Evolutionary conservation across 2,113 vertebrate genomes (phyloP).

Genomic region (Saccopteryx leptura): DNA sequence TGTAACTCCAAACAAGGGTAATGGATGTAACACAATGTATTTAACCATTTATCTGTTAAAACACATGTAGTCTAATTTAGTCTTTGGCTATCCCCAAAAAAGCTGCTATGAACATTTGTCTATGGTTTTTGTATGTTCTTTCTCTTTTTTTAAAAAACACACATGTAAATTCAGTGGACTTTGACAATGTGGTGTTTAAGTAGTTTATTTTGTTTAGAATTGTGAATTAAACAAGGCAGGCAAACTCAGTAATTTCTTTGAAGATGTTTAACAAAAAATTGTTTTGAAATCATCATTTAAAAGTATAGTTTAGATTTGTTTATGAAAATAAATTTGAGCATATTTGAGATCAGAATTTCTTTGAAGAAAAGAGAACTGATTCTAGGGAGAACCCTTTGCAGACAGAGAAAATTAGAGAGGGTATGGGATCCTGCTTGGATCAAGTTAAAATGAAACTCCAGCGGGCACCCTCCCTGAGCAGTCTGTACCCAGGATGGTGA

Average conservation of each 20-base stretch:
- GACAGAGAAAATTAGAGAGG: background rate
- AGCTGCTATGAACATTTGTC: background rate
- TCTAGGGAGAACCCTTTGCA: background rate
- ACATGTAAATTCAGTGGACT: background rate
- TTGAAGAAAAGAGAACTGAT: background rate
- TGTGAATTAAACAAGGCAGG: background rate
- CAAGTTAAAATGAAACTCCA: background rate
- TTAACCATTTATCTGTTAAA: background rate
- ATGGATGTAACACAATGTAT: background rate
- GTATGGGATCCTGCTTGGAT: background rate
- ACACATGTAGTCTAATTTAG: background rate
- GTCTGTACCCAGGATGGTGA: background rate
- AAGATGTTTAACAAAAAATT: background rate
- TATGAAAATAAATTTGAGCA: conserved; percentile 41
- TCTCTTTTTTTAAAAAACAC: background rate
- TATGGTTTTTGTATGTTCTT: background rate
- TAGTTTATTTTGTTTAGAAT: conserved; percentile 44
- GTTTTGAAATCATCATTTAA: background rate
- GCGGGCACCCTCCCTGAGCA: background rate
- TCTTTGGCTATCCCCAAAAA: conserved; percentile 1
- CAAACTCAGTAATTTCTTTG: conserved; percentile 7
- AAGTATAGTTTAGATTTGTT: conserved; percentile 39
- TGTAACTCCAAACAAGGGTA: background rate
- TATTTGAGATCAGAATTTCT: conserved; percentile 19
- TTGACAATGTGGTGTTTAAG: background rate